Evolutionary conservation across 2,113 vertebrate species (phyloP).

Genomic region (Pseudorasbora parva): DNA sequence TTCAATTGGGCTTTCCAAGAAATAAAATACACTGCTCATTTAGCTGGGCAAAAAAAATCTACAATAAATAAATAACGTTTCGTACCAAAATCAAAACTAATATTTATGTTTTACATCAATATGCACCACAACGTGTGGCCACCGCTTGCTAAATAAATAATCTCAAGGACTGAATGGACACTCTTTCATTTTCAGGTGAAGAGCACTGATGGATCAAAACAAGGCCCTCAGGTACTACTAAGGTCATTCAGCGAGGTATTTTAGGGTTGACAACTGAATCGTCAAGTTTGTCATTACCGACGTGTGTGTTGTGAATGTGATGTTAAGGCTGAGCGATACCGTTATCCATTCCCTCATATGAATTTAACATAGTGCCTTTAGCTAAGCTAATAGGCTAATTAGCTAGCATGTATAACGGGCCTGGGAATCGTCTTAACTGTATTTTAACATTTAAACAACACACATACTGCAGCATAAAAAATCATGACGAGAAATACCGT

Average conservation of each 20-base stretch:
- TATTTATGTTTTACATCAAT: neutral
- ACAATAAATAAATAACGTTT: neutral
- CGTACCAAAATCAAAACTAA: neutral
- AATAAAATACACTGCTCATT: neutral
- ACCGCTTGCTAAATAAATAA: neutral
- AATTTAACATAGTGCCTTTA: neutral
- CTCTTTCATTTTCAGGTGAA: conserved; percentile 7
- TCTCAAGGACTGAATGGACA: neutral
- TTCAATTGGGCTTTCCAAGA: neutral
- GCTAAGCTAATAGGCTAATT: conserved; percentile 60
- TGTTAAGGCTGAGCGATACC: neutral
- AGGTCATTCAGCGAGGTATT: neutral
- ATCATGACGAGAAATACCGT: neutral
- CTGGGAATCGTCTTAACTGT: neutral
- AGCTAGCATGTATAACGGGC: conserved; percentile 7
- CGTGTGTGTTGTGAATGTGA: neutral
- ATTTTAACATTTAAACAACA: neutral
- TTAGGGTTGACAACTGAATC: neutral
- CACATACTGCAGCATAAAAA: neutral
- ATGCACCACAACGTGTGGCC: neutral
- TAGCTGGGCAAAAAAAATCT: too few species aligned
- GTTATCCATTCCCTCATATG: neutral
- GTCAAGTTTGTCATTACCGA: too few species aligned
- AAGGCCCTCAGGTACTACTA: conserved; percentile 2
- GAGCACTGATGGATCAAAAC: conserved; percentile 2